Conservation (phyloP, 2,797 vertebrate genomes). For the Vireo griseus region DNA sequence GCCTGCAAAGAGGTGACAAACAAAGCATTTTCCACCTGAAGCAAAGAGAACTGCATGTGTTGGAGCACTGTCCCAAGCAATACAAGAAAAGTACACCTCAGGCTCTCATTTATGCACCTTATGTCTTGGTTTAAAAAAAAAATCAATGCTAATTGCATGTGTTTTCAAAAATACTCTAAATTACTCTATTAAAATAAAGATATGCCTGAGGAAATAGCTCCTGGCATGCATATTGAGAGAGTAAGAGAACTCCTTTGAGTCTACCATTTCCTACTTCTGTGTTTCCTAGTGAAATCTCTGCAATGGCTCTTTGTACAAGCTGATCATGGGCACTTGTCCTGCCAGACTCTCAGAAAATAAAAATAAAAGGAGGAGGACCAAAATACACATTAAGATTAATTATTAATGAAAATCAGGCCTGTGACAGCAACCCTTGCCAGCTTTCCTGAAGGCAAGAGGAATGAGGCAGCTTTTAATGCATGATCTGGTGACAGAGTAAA, state of each 20-base stretch:
- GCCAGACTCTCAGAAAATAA: not conserved
- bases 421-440: not conserved
- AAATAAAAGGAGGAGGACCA: not conserved
- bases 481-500: not conserved
- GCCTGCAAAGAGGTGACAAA: not conserved
- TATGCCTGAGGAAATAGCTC: conserved; percentile 1
- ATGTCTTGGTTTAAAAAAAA: not conserved
- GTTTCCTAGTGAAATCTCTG: not conserved
- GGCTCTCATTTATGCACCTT: not conserved
- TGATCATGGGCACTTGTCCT: not conserved
- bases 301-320: not conserved
- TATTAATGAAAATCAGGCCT: not conserved
- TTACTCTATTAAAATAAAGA: not conserved
- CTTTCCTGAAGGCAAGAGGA: not conserved
- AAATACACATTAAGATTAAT: not conserved
- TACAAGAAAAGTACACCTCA: not conserved
- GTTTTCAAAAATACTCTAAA: conserved; percentile 30
- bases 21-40: not conserved
- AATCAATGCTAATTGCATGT: not conserved
- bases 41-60: not conserved
- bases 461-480: not conserved
- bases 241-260: not conserved
- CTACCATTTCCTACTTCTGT: not conserved
- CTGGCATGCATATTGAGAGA: not conserved
- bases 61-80: not conserved